A percentile compares a stretch with the other conserved stretches of the same genome.
Evolutionary conservation across 2,888 invertebrate genomes (phyloP).

Genomic region (Pseudococcus jackbeardsleyi): DNA sequence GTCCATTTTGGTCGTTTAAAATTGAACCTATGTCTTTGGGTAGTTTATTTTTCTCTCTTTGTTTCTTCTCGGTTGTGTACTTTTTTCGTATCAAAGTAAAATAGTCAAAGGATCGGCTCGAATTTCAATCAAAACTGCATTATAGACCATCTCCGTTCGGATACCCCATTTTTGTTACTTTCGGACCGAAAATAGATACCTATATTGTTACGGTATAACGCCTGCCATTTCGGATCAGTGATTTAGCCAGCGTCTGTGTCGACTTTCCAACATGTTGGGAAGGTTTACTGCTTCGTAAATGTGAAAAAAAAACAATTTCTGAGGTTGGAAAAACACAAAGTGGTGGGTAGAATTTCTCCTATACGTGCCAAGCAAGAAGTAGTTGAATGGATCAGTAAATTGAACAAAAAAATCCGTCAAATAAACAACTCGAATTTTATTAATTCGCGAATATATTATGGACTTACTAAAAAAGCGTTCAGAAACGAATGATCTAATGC

Average conservation of each 20-base stretch:
- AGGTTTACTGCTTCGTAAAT: too few species aligned
- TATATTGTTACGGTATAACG: not conserved
- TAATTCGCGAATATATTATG: too few species aligned
- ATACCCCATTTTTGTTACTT: not conserved
- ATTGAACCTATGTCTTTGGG: constrained; percentile 10
- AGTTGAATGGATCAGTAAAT: too few species aligned
- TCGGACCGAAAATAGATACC: not conserved
- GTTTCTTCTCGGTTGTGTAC: not conserved
- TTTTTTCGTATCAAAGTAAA: not conserved
- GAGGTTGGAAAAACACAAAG: too few species aligned
- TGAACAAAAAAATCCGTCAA: too few species aligned
- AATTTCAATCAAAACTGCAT: constrained; percentile 14
- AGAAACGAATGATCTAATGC: too few species aligned
- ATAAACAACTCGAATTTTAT: too few species aligned
- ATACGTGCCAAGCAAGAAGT: too few species aligned
- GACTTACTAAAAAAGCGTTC: too few species aligned
- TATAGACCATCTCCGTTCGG: not conserved
- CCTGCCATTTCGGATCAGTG: not conserved
- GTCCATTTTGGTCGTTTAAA: constrained; percentile 24
- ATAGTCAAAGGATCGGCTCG: not conserved
- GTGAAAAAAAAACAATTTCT: too few species aligned
- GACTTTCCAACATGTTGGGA: not conserved
- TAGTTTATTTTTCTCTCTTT: not conserved
- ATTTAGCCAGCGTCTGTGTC: not conserved
- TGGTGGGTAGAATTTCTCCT: too few species aligned